A percentile compares a stretch with the other conserved stretches of the same genome.
These are phyloP conservation scores for Syrista parreyssii DNA, from an alignment of 2,888 invertebrate genomes.

Conservation along the genomic window DNA sequence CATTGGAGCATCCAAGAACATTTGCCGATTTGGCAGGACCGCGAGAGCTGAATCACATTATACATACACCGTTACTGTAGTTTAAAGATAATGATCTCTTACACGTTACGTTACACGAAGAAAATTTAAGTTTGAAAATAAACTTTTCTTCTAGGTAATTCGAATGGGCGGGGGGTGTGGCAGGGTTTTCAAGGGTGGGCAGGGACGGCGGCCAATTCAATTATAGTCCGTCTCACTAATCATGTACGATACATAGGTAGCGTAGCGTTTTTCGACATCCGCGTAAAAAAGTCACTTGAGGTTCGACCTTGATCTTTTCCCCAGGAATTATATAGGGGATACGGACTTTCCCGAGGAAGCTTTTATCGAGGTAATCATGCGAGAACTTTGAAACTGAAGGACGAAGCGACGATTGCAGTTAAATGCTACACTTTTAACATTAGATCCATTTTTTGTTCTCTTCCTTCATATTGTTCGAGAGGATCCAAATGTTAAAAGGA, in stretches of 20 bases:
- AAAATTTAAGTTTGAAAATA: slow-evolving; percentile 8
- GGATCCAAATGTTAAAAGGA: not conserved
- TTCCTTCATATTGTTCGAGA: slow-evolving; percentile 8
- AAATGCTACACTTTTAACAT: not conserved
- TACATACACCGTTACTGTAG: slow-evolving; percentile 23
- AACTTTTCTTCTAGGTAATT: slow-evolving; percentile 1
- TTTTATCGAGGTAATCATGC: not conserved
- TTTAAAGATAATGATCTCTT: not conserved
- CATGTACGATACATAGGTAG: not conserved
- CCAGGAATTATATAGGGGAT: not conserved
- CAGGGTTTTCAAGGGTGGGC: slow-evolving; percentile 31
- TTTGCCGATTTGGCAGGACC: slow-evolving; percentile 16
- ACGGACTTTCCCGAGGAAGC: not conserved
- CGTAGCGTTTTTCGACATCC: not conserved
- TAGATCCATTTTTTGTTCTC: not conserved
- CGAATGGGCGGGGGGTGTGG: slow-evolving; percentile 34
- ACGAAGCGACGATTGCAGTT: not conserved
- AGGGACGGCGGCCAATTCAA: slow-evolving; percentile 36
- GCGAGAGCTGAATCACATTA: slow-evolving; percentile 33
- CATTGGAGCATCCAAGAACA: not conserved
- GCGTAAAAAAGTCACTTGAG: not conserved
- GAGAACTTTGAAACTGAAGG: not conserved
- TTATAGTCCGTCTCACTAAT: slow-evolving; percentile 8
- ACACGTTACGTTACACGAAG: not conserved
- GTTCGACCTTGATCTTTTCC: not conserved